Percentiles rank a stretch among this genome's conserved stretches.
Evolutionary conservation across 2,888 invertebrate species (phyloP).

Genomic region (Cephalotes varians): DNA sequence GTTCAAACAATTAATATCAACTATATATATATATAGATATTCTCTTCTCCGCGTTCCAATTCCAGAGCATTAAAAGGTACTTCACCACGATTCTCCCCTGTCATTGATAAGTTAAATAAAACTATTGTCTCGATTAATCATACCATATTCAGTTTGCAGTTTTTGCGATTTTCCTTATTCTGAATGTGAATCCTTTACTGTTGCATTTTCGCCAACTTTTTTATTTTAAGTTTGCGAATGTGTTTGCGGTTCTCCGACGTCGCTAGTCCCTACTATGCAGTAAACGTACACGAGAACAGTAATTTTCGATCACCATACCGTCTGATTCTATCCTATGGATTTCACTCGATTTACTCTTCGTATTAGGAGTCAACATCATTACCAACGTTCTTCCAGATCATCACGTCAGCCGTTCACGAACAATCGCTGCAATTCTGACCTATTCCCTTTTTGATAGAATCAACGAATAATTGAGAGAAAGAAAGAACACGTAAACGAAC

Average conservation of each 20-base stretch:
- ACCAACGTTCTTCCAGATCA: neutral
- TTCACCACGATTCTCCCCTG: neutral
- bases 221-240: neutral
- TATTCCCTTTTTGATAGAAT: neutral
- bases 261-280: neutral
- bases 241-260: neutral
- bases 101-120: neutral
- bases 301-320: neutral
- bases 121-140: slow-evolving; percentile 6
- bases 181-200: neutral
- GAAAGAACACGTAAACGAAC: neutral
- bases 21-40: no score
- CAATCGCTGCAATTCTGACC: neutral
- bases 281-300: neutral
- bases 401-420: neutral
- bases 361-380: neutral
- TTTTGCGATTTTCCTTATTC: neutral
- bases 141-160: neutral
- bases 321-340: neutral
- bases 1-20: slow-evolving; percentile 26
- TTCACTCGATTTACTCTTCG: neutral
- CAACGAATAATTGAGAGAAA: neutral
- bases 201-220: neutral
- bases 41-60: neutral
- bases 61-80: neutral